Conservation (phyloP, 2,113 vertebrate species). For the Heterotilapia buettikoferi region DNA sequence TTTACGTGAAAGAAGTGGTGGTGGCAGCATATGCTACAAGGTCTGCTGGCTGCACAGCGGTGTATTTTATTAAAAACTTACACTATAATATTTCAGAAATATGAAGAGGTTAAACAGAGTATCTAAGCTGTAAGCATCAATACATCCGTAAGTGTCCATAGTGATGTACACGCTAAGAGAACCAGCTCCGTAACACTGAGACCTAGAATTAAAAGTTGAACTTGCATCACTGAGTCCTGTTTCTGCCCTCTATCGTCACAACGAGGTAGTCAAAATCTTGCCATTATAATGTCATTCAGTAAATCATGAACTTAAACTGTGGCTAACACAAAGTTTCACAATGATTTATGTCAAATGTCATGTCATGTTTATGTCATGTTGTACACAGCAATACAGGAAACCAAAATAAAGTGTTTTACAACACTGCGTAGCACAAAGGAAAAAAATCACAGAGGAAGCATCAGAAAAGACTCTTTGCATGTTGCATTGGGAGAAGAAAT, state of each 20-base stretch:
- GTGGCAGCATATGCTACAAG: not conserved
- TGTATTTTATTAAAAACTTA: not conserved
- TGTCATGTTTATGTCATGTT: too few species aligned
- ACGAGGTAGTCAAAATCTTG: not conserved
- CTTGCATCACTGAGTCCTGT: not conserved
- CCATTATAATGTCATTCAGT: not conserved
- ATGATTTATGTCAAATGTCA: not conserved
- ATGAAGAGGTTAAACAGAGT: not conserved
- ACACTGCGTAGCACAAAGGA: not conserved
- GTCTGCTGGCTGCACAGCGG: not conserved
- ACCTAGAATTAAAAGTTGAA: not conserved
- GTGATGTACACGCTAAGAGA: not conserved
- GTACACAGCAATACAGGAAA: not conserved
- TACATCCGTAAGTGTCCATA: not conserved
- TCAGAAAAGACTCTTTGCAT: not conserved
- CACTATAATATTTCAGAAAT: not conserved
- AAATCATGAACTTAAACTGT: not conserved
- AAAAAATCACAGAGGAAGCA: not conserved
- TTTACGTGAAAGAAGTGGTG: not conserved
- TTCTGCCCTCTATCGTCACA: not conserved
- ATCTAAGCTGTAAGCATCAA: not conserved
- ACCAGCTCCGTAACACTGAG: not conserved
- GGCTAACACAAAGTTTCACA: not conserved
- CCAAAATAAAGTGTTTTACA: not conserved
- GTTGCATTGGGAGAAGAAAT: not conserved